These are phyloP conservation scores for Gymnorhina tibicen DNA, from an alignment of 2,113 vertebrate genomes.

Conservation along the genomic window DNA sequence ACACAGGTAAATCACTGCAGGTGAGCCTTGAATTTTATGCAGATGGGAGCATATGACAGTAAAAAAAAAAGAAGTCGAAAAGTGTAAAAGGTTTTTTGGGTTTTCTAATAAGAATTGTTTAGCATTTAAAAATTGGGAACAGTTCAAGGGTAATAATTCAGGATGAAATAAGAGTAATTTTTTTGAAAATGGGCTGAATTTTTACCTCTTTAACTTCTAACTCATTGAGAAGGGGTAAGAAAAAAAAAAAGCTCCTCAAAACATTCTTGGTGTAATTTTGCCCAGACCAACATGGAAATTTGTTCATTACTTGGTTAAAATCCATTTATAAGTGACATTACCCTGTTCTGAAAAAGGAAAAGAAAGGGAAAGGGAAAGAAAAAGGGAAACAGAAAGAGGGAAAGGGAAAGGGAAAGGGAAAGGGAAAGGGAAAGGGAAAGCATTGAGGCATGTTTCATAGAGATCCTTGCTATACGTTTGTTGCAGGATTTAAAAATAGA, in stretches of 20 bases:
- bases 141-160: background rate
- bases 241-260: background rate
- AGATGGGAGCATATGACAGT: background rate
- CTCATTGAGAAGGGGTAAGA: fast-evolving
- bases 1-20: background rate
- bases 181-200: background rate
- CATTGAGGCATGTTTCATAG: background rate
- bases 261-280: background rate
- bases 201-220: background rate
- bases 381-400: background rate
- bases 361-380: background rate
- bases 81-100: fast-evolving
- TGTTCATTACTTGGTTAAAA: background rate
- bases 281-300: background rate
- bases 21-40: background rate
- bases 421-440: background rate
- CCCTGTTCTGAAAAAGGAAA: background rate
- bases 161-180: background rate
- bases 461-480: background rate
- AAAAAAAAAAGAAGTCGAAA: background rate
- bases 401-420: background rate
- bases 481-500: background rate
- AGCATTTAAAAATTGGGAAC: background rate
- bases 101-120: background rate
- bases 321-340: background rate